Base-by-base conservation (phyloP, 2,888 invertebrate genomes). In the Sepioteuthis lessoniana region DNA sequence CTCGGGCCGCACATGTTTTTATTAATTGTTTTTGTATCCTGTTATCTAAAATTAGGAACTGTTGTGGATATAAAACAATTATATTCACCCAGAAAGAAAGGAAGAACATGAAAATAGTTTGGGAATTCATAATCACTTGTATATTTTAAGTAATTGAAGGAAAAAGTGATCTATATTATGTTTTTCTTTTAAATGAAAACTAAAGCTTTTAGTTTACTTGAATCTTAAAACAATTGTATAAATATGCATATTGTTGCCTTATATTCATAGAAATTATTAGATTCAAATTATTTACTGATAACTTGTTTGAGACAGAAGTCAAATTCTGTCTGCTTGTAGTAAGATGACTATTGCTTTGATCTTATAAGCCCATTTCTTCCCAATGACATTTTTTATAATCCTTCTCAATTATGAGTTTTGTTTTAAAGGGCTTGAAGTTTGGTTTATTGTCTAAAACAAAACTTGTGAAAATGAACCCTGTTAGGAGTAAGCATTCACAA, bases 51-150 rank as follows among this genome's bases (percentile, higher is more conserved):
- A 28, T 91, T 91, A 35, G 0, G 21, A 91, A 46, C 47, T 47
- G 42, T 92, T n/a, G 42, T 47, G 47, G 47, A 92, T 47, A 91
- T 46, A 46, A 47, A 92, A 19, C 92, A 31, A 46, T 19, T 47
- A 42, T 47, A 92, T 92, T 31, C 42, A 47, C 92, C 19, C 0
- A 13, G n/a, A 31, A 42, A 92, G 38, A 28, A 92, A 92, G 38
- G 92, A 38, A n/a, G 92, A 92, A 42, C 92, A 92, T 76, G n/a
- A 46, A 92, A 92, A 47, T 92, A 92, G 92, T 92, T 92, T 92
- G 92, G 92, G 46, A 47, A 46, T 28, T 28, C n/a, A 7, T 76
- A 8, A 76, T 76, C 16, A 76, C 76, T 16, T 76, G n/a, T 4
- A 10, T 19, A 13, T 76, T 76, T n/a, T 76, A 13, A 35, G 25